Evolutionary conservation across 2,113 vertebrate genomes (phyloP).

Genomic region (Ovis aries): DNA sequence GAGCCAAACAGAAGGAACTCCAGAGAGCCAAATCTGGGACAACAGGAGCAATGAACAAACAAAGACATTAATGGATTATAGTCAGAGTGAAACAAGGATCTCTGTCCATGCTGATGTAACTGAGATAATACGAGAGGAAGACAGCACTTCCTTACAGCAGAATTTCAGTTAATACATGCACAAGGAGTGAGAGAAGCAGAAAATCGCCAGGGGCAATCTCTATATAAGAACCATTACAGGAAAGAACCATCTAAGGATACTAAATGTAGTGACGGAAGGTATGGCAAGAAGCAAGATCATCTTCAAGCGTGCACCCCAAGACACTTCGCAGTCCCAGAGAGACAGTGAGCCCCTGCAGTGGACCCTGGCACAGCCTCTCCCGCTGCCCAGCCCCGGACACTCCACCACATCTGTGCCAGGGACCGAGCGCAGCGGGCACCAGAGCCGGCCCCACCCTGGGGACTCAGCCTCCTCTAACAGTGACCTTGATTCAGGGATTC

Average conservation of each 20-base stretch:
- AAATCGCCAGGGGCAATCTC: background rate
- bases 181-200: background rate
- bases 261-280: rapidly evolving
- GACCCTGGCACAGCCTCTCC: rapidly evolving
- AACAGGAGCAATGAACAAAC: background rate
- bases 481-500: background rate
- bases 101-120: background rate
- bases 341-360: background rate
- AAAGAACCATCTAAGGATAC: background rate
- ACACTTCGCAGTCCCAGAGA: no score
- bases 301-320: rapidly evolving
- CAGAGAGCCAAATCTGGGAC: background rate
- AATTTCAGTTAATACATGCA: background rate
- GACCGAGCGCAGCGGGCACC: rapidly evolving
- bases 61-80: background rate
- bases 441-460: no score
- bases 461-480: background rate
- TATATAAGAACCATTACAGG: rapidly evolving
- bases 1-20: background rate
- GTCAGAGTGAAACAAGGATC: background rate
- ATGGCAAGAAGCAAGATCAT: background rate
- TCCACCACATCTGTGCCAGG: background rate
- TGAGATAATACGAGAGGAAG: background rate
- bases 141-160: background rate
- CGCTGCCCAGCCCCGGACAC: background rate